These are phyloP conservation scores for Barypeithes pellucidus DNA, from an alignment of 2,888 invertebrate genomes.

Conservation along the genomic window DNA sequence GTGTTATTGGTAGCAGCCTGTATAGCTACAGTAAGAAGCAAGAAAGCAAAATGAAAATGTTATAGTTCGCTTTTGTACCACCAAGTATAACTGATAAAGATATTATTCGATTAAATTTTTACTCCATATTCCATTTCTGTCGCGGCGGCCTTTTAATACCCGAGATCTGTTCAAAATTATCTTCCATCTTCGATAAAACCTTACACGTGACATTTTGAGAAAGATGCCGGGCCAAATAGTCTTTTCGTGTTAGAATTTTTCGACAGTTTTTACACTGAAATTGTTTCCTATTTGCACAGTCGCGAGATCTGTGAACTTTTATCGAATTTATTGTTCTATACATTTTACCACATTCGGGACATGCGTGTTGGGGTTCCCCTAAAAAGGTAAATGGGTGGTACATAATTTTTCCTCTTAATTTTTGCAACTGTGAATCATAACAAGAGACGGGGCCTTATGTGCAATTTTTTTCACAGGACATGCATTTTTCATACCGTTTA, in stretches of 20 bases:
- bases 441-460: no score
- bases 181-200: background rate
- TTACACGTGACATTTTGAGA: slow-evolving; percentile 36
- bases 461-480: no score
- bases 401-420: no score
- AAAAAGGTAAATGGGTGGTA: background rate
- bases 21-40: no score
- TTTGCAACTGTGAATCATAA: no score
- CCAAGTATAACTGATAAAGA: no score
- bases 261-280: slow-evolving; percentile 54
- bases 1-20: no score
- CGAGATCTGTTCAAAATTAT: slow-evolving; percentile 32
- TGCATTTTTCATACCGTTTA: no score
- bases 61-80: no score
- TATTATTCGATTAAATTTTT: no score
- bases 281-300: slow-evolving; percentile 55
- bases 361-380: slow-evolving; percentile 4
- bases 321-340: slow-evolving; percentile 49
- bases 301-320: slow-evolving; percentile 52
- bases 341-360: slow-evolving; percentile 41
- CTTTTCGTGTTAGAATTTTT: slow-evolving; percentile 54
- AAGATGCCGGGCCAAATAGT: slow-evolving; percentile 51
- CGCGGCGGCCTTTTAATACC: background rate
- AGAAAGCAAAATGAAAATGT: no score
- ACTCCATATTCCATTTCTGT: background rate